Conservation (phyloP, 2,888 invertebrate species). For the Ceratothoa steindachneri region DNA sequence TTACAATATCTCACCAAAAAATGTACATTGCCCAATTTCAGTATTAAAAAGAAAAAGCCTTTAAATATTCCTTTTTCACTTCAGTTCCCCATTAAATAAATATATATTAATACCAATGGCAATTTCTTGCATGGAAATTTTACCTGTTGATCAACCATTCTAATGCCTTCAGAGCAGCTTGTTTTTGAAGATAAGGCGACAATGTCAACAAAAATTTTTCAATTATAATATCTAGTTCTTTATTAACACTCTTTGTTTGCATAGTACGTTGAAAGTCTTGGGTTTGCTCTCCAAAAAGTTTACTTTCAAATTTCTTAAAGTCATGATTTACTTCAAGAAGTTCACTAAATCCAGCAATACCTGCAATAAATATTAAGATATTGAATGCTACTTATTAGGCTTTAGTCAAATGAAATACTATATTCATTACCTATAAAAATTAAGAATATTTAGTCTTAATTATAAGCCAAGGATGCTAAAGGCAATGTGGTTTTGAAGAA, state of each 20-base stretch:
- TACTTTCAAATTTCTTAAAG: slow-evolving; percentile 69
- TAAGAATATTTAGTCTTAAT: background rate
- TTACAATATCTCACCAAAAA: too few relatives aligned
- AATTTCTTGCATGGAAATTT: slow-evolving; percentile 9
- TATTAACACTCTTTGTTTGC: slow-evolving; percentile 69
- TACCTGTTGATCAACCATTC: slow-evolving; percentile 87
- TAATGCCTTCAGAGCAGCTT: slow-evolving; percentile 79
- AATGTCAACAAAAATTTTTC: slow-evolving; percentile 72
- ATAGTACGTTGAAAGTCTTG: slow-evolving; percentile 76
- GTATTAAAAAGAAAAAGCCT: background rate
- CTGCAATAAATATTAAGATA: slow-evolving; percentile 52
- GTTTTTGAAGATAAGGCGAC: slow-evolving; percentile 80
- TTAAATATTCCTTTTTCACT: background rate
- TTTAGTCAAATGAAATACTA: too few relatives aligned
- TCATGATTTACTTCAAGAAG: slow-evolving; percentile 67
- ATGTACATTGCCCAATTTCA: too few relatives aligned
- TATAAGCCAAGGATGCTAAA: background rate
- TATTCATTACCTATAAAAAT: background rate
- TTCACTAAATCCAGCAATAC: slow-evolving; percentile 75
- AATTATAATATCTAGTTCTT: slow-evolving; percentile 69
- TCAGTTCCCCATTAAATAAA: slow-evolving; percentile 1
- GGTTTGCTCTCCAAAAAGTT: slow-evolving; percentile 72
- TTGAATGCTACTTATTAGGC: background rate
- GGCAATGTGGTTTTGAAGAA: too few relatives aligned
- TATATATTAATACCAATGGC: slow-evolving; percentile 21